A percentile compares a stretch with the other conserved stretches of the same genome.
Conservation (phyloP, 1,140 invertebrate genomes). For the Homarus americanus region DNA sequence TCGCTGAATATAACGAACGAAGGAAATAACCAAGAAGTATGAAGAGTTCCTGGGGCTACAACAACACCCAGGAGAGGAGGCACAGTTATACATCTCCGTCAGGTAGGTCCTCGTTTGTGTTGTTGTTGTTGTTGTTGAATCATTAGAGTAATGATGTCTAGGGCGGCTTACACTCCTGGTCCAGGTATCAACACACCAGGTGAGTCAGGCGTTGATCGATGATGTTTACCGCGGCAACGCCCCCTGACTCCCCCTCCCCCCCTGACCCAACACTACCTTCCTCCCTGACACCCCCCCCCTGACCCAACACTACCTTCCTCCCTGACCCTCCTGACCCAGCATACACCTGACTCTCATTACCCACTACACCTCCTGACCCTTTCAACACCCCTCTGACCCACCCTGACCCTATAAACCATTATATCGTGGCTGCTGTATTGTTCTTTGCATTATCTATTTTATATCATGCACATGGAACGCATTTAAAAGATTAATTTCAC, state of each 20-base stretch:
- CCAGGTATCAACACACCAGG: background rate
- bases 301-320: background rate
- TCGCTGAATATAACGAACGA: no score
- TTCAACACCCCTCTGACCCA: background rate
- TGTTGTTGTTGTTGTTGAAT: background rate
- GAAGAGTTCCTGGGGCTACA: no score
- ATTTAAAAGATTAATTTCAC: no score
- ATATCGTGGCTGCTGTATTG: no score
- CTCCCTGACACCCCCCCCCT: background rate
- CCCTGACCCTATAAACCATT: background rate
- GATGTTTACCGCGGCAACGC: background rate
- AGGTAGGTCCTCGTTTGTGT: background rate
- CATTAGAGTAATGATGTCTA: background rate
- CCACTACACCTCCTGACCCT: background rate
- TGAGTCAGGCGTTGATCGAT: slow-evolving; percentile 1
- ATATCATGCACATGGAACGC: no score
- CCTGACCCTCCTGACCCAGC: background rate
- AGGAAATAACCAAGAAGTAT: no score
- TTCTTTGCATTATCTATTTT: no score
- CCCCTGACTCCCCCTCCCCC: background rate
- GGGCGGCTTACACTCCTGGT: background rate
- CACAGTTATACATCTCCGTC: no score
- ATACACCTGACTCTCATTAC: background rate
- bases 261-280: background rate
- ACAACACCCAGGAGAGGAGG: background rate